Percentiles rank a stretch among this genome's conserved stretches.
phyloP scores from a whole-genome alignment of 2,888 invertebrate species.

The Hirtodrosophila confusa region DNA sequence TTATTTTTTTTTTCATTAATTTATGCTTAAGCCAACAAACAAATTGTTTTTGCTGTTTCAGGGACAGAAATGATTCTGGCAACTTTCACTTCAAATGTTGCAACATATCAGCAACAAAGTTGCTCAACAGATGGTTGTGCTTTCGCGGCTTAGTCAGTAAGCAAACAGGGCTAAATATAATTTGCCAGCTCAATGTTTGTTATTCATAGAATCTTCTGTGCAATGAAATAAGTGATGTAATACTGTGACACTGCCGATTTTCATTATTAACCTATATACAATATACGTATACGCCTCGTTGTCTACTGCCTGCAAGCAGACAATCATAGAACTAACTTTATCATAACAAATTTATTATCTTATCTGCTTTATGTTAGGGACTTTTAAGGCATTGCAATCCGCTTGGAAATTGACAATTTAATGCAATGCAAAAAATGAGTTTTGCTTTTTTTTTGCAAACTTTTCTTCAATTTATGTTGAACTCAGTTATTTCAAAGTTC shows the following conservation, averaged over 20 bases:
- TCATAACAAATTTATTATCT: constrained; percentile 1
- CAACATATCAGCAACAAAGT: constrained; percentile 15
- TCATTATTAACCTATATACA: constrained; percentile 29
- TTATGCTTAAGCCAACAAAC: constrained; percentile 50
- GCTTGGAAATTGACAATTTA: no score
- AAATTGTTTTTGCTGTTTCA: constrained; percentile 20
- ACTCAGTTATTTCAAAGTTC: constrained; percentile 16
- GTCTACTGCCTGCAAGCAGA: not conserved
- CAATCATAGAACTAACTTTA: not conserved
- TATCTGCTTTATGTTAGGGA: no score
- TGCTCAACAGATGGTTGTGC: constrained; percentile 15
- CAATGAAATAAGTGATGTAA: constrained; percentile 52
- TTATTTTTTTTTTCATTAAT: constrained; percentile 29
- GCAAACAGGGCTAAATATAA: constrained; percentile 14
- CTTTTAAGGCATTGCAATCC: no score
- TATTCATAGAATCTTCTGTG: constrained; percentile 26
- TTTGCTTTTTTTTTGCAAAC: constrained; percentile 4
- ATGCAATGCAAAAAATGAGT: no score
- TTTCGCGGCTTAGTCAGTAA: constrained; percentile 41
- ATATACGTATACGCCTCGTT: constrained; percentile 34
- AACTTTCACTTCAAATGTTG: constrained; percentile 33
- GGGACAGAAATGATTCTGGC: constrained; percentile 37
- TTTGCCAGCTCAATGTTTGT: constrained; percentile 30
- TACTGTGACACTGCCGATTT: constrained; percentile 19
- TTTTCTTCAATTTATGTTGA: constrained; percentile 6